Evolutionary conservation across 2,797 vertebrate species (phyloP).

Genomic region (Poeciliopsis presidionis): DNA sequence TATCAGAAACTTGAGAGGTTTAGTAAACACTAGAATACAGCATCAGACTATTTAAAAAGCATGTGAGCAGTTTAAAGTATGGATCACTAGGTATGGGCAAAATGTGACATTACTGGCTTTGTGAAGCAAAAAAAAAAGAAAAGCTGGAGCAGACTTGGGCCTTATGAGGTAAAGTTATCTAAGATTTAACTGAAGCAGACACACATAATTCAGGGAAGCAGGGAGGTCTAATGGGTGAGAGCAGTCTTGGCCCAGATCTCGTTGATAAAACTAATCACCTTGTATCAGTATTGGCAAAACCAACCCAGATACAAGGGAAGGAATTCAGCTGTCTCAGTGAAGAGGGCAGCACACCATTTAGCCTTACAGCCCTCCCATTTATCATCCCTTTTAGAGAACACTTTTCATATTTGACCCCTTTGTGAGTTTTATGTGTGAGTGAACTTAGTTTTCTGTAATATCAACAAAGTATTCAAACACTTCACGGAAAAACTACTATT

Average conservation of each 20-base stretch:
- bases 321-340: neutral
- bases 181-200: constrained; percentile 1
- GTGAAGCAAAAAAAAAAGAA: neutral
- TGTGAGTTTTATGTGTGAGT: constrained; percentile 1
- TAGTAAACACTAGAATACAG: neutral
- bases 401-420: neutral
- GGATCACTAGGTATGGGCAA: neutral
- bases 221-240: constrained; percentile 1
- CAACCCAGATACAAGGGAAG: constrained; percentile 1
- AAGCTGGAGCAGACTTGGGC: neutral
- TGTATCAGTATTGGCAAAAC: constrained; percentile 8
- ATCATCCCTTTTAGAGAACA: neutral
- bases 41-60: neutral
- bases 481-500: neutral
- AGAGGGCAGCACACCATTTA: neutral
- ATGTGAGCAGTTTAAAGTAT: neutral
- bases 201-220: neutral
- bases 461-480: neutral
- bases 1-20: neutral
- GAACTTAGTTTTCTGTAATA: neutral
- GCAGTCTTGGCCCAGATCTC: neutral
- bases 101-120: neutral
- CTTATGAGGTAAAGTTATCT: neutral
- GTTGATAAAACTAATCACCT: constrained; percentile 4
- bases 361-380: neutral